Percentiles rank a stretch among this genome's conserved stretches.
These are phyloP conservation scores for Cydia fagiglandana DNA, from an alignment of 1,140 invertebrate species.

Conservation along the genomic window DNA sequence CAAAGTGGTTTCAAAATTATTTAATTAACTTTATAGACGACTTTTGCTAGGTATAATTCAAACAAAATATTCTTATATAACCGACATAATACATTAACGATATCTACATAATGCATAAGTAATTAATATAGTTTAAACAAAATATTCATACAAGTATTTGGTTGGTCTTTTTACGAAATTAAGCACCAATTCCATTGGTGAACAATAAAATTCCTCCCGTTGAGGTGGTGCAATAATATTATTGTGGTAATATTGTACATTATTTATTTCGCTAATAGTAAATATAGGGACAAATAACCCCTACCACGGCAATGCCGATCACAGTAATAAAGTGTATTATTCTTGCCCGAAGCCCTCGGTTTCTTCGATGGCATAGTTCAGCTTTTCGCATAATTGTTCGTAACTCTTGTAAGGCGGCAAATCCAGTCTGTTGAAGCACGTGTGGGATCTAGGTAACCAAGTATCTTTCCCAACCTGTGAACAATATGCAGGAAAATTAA, in stretches of 20 bases:
- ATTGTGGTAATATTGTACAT: slow-evolving; percentile 63
- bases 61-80: slow-evolving; percentile 77
- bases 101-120: slow-evolving; percentile 71
- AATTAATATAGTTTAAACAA: slow-evolving; percentile 48
- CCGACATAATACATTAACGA: slow-evolving; percentile 68
- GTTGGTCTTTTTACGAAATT: slow-evolving; percentile 70
- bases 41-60: slow-evolving; percentile 69
- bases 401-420: slow-evolving; percentile 98
- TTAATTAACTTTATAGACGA: slow-evolving; percentile 70
- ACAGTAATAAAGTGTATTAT: slow-evolving; percentile 77
- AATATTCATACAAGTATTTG: slow-evolving; percentile 76
- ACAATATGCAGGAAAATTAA: slow-evolving; percentile 22
- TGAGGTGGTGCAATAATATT: slow-evolving; percentile 66
- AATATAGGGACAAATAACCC: slow-evolving; percentile 46
- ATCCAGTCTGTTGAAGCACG: slow-evolving; percentile 97
- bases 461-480: slow-evolving; percentile 97
- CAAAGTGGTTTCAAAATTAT: slow-evolving; percentile 42
- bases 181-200: slow-evolving; percentile 69
- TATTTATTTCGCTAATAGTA: slow-evolving; percentile 68
- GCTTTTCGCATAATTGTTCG: slow-evolving; percentile 96
- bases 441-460: slow-evolving; percentile 97
- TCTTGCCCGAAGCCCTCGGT: slow-evolving; percentile 99
- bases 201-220: slow-evolving; percentile 53
- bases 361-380: slow-evolving; percentile 99
- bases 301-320: slow-evolving; percentile 14